These are phyloP conservation scores for Drosophila sp. DNA, from an alignment of 1,140 invertebrate genomes.

Conservation along the genomic window DNA sequence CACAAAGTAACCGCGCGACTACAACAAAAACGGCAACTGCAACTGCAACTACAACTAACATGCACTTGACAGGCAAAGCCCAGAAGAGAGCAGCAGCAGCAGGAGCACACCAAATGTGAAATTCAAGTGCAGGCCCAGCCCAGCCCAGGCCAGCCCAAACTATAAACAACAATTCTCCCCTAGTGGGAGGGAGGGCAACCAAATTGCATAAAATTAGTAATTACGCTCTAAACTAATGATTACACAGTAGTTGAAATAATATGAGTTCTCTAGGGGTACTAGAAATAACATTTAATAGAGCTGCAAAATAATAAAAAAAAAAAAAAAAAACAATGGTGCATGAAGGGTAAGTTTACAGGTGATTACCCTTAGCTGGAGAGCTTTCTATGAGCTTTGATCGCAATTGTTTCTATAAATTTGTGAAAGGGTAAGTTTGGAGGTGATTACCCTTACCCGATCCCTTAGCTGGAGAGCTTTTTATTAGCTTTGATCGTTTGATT, in stretches of 20 bases:
- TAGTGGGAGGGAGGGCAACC: background rate
- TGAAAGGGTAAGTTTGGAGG: too few relatives aligned
- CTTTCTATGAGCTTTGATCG: too few relatives aligned
- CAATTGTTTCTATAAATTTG: too few relatives aligned
- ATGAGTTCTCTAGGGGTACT: constrained; percentile 10
- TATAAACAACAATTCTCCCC: background rate
- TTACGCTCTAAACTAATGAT: constrained; percentile 66
- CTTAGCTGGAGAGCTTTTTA: too few relatives aligned
- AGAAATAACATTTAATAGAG: constrained; percentile 54
- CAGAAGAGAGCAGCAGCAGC: background rate
- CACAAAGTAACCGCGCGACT: constrained; percentile 73
- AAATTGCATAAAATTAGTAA: constrained; percentile 71
- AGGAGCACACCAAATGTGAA: constrained; percentile 56
- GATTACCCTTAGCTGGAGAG: too few relatives aligned
- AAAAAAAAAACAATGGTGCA: background rate
- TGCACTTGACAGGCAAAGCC: constrained; percentile 64
- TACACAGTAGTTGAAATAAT: constrained; percentile 22
- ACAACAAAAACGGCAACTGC: constrained; percentile 37
- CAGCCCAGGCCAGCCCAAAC: constrained; percentile 19
- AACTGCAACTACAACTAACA: constrained; percentile 30
- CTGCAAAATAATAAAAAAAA: constrained; percentile 16
- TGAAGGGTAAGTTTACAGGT: background rate
- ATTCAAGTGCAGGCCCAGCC: constrained; percentile 52
- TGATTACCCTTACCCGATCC: too few relatives aligned
- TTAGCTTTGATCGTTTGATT: too few relatives aligned